Percentiles rank a stretch among this genome's conserved stretches.
Conservation (phyloP, 2,113 vertebrate genomes). For the Cyanoliseus patagonus region DNA sequence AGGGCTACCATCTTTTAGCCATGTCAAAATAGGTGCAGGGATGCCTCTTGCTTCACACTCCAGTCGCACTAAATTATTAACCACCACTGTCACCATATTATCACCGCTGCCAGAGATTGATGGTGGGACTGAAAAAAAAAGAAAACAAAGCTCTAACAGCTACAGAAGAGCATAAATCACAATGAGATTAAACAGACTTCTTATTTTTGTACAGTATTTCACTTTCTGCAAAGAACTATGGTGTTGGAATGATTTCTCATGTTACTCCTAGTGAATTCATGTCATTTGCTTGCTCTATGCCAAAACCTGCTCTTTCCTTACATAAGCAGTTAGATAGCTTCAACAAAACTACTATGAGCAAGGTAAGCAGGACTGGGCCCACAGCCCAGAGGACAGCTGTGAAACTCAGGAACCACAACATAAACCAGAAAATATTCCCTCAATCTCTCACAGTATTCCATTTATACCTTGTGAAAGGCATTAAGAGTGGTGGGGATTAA, state of each 20-base stretch:
- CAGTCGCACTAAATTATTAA: conserved; percentile 86
- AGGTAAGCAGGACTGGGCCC: not conserved
- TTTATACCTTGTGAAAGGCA: not conserved
- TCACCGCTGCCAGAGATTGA: conserved; percentile 85
- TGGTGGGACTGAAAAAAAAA: conserved; percentile 79
- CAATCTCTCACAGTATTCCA: not conserved
- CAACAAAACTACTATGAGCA: not conserved
- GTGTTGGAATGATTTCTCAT: not conserved
- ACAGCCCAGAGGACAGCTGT: not conserved
- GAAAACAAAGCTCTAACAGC: not conserved
- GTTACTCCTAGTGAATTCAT: not conserved
- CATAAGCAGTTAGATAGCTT: not conserved
- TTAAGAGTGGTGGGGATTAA: not conserved
- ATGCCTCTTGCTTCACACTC: conserved; percentile 93
- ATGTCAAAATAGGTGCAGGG: conserved; percentile 89
- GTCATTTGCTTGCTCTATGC: not conserved
- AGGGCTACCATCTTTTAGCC: conserved; percentile 95
- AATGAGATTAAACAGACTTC: not conserved
- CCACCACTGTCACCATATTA: conserved; percentile 82
- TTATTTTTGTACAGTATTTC: not conserved
- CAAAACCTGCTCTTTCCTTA: not conserved
- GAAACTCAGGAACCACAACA: not conserved
- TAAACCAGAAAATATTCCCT: not conserved
- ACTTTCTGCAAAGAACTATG: not conserved
- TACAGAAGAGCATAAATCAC: not conserved